phyloP scores from a whole-genome alignment of 2,113 vertebrate species.

The Microcebus murinus region DNA sequence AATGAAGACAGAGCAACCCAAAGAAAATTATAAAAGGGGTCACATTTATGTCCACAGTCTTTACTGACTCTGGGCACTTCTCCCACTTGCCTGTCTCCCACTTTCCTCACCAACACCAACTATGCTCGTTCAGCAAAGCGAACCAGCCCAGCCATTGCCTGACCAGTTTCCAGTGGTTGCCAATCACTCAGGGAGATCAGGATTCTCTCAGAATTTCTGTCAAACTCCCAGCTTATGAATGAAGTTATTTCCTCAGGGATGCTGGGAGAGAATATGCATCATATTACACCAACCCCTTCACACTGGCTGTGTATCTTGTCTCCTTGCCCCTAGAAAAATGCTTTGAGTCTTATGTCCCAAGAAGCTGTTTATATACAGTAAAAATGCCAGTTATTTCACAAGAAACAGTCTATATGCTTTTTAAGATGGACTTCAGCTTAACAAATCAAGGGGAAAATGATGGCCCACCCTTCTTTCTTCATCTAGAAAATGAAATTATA shows the following conservation, averaged over 20 bases:
- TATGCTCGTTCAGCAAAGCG: neutral
- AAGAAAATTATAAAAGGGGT: neutral
- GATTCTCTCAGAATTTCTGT: neutral
- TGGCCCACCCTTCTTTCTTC: neutral
- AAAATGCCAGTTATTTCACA: slow-evolving; percentile 43
- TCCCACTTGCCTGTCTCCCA: neutral
- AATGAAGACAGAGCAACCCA: neutral
- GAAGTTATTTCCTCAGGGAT: neutral
- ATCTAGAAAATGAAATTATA: neutral
- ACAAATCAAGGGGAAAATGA: neutral
- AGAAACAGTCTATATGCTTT: slow-evolving; percentile 32
- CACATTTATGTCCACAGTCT: neutral
- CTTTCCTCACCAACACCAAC: neutral
- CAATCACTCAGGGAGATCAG: neutral
- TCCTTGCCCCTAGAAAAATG: slow-evolving; percentile 31
- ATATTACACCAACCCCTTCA: neutral
- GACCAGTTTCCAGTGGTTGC: neutral
- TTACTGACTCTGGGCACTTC: no score
- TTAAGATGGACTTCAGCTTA: neutral
- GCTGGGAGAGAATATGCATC: neutral
- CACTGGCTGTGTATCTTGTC: neutral
- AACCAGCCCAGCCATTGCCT: neutral
- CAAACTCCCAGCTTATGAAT: neutral
- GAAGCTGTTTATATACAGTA: neutral
- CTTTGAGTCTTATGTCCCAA: neutral